A percentile compares a stretch with the other conserved stretches of the same genome.
phyloP scores from a whole-genome alignment of 2,797 vertebrate genomes.

The Lates japonicus region DNA sequence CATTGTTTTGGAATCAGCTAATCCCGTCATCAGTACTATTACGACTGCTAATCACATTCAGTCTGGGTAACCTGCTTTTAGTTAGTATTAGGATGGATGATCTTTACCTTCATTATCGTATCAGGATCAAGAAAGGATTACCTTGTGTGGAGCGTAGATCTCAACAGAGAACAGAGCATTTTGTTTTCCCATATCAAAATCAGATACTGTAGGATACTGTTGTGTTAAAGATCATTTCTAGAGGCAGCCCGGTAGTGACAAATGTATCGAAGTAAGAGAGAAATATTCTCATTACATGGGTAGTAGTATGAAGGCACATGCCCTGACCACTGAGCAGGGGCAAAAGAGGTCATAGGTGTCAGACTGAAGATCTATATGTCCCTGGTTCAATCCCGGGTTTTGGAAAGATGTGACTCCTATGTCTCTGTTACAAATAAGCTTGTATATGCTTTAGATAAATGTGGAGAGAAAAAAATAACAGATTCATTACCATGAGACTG shows the following conservation, averaged over 20 bases:
- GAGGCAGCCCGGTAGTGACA: neutral
- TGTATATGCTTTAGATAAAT: neutral
- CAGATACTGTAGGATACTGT: neutral
- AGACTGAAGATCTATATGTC: neutral
- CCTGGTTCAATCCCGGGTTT: neutral
- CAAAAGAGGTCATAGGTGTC: too few species aligned
- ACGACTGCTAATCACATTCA: slow-evolving; percentile 60
- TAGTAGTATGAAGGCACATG: too few species aligned
- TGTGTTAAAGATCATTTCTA: neutral
- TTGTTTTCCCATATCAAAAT: slow-evolving; percentile 17
- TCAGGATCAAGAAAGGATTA: slow-evolving; percentile 66
- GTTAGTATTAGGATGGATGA: slow-evolving; percentile 67
- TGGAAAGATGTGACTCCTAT: too few species aligned
- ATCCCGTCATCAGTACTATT: slow-evolving; percentile 52
- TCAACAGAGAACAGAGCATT: neutral
- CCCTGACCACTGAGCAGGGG: too few species aligned
- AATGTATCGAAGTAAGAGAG: neutral
- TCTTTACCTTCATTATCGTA: slow-evolving; percentile 51
- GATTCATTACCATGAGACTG: neutral
- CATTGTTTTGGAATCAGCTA: slow-evolving; percentile 38
- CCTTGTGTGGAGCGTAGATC: neutral
- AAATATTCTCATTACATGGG: neutral
- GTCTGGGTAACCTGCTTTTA: slow-evolving; percentile 53
- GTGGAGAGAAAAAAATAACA: too few species aligned
- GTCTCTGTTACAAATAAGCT: too few species aligned